A percentile compares a stretch with the other conserved stretches of the same genome.
Evolutionary conservation across 2,113 vertebrate genomes (phyloP).

Genomic region (Ptilorrhoa leucosticta): DNA sequence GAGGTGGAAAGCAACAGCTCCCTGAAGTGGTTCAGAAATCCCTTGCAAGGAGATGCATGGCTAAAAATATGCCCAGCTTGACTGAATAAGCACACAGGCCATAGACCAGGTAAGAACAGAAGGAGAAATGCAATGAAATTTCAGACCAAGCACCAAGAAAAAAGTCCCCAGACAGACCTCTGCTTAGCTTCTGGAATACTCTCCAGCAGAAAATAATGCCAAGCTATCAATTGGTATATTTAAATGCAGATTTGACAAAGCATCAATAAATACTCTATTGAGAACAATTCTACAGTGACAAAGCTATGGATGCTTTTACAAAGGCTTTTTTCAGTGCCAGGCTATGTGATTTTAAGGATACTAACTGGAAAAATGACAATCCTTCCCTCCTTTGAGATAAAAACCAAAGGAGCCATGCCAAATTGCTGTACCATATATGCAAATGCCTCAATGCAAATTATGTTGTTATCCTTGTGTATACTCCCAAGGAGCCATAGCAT

Average conservation of each 20-base stretch:
- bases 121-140: not conserved
- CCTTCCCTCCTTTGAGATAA: slow-evolving; percentile 6
- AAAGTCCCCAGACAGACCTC: not conserved
- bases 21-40: not conserved
- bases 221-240: not conserved
- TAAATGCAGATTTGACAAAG: slow-evolving; percentile 7
- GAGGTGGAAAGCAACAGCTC: not conserved
- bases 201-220: not conserved
- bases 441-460: slow-evolving; percentile 54
- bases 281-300: not conserved
- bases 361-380: slow-evolving; percentile 1
- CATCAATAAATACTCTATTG: not conserved
- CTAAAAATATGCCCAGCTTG: not conserved
- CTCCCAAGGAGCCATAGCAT: slow-evolving; percentile 26
- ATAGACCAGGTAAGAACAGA: not conserved
- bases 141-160: not conserved
- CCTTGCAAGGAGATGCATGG: not conserved
- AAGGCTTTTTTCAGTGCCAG: not conserved
- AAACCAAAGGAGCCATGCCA: slow-evolving; percentile 14
- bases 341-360: not conserved
- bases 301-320: not conserved
- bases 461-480: slow-evolving; percentile 41
- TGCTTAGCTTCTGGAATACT: not conserved
- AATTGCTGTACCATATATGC: slow-evolving; percentile 41
- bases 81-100: not conserved